These are phyloP conservation scores for Drosophila nebulosa DNA, from an alignment of 1,140 invertebrate species.

Conservation along the genomic window DNA sequence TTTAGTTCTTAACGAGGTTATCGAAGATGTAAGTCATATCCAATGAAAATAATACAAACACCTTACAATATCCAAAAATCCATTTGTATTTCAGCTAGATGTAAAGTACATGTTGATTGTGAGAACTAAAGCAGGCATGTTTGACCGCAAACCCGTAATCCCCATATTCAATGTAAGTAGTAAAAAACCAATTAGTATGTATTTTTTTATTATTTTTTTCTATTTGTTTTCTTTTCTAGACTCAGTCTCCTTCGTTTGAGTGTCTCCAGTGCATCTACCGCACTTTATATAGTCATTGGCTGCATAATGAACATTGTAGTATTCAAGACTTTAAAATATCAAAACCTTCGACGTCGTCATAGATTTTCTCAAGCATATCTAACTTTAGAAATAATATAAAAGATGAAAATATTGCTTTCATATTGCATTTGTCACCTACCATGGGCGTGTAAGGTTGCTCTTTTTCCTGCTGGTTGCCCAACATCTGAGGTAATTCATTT, in stretches of 20 bases:
- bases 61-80: background rate
- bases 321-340: constrained; percentile 21
- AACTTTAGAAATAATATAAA: constrained; percentile 27
- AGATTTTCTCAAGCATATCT: constrained; percentile 30
- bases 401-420: background rate
- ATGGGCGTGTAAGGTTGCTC: constrained; percentile 14
- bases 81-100: constrained; percentile 72
- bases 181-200: no score
- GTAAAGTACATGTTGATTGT: constrained; percentile 80
- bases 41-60: background rate
- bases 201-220: no score
- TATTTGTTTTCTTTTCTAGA: constrained; percentile 19
- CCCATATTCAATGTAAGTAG: constrained; percentile 54
- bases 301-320: constrained; percentile 28
- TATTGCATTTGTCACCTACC: constrained; percentile 18
- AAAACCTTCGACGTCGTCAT: constrained; percentile 27
- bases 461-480: background rate
- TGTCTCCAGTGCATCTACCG: constrained; percentile 43
- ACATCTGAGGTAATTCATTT: constrained; percentile 2
- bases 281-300: constrained; percentile 46
- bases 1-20: constrained; percentile 85
- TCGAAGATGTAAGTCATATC: constrained; percentile 81
- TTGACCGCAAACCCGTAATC: constrained; percentile 43
- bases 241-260: constrained; percentile 54
- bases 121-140: constrained; percentile 66